Evolutionary conservation across 1,140 invertebrate genomes (phyloP), one percentile per base, ranked within the genome.

Genomic region (Plodia interpunctella): DNA sequence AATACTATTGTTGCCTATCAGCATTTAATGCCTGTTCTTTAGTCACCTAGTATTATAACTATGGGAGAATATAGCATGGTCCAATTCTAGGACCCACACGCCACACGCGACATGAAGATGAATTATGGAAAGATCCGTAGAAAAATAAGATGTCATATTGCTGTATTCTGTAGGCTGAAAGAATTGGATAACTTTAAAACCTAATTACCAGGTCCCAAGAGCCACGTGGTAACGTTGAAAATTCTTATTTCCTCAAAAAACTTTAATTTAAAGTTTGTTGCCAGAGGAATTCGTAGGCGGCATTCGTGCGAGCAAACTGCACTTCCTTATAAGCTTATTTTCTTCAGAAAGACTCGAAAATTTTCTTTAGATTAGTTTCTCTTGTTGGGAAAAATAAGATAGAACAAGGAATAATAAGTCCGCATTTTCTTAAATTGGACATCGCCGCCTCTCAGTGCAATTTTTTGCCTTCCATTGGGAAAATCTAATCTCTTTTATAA

Each of bases 351-450:
- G 75, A 78, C 83, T 83, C 80, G 80, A 87, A 88, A 86, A 87
- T 87, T 87, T 87, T 87, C 82, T 89, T 87, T 87, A 85, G 80
- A 87, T 87, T 89, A 89, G 87, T 89, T 89, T 87, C 78, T 87
- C 80, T 87, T 87, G 82, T 89, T 87, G 82, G 66, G 83, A 76
- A 87, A 85, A 89, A 87, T 81, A 85, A 74, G 70, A 80, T 71
- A 70, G 75, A 72, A 80, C 74, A 80, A 73, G 69, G 72, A 86
- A 87, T 87, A 86, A 87, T 83, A 86, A 87, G 81, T 77, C 80
- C 70, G 68, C 65, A 69, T 83, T 72, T 76, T 67, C 71, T 79
- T 78, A 85, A 88, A 85, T 82, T 82, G 80, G 73, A 79, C 72
- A 72, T 70, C 68, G 30, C 30, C 30, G 66, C 65, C 78, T 76